Percentiles rank a stretch among this genome's conserved stretches.
Conservation (phyloP, 2,113 vertebrate species). For the Platysteira castanea region DNA sequence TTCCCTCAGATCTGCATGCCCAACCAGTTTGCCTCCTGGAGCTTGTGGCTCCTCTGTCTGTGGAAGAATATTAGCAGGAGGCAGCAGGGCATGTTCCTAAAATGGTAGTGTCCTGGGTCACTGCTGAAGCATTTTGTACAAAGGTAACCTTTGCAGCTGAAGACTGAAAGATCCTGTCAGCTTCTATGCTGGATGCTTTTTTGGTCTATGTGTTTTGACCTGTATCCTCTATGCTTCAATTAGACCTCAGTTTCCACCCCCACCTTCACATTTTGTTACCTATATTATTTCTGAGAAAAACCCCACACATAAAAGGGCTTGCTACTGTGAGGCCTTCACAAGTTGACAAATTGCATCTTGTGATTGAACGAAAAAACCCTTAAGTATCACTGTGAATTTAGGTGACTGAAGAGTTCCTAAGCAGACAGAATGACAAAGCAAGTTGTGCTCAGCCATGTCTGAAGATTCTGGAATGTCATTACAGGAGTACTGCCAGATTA, state of each 20-base stretch:
- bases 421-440: neutral
- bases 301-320: rapidly evolving
- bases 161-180: neutral
- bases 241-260: rapidly evolving
- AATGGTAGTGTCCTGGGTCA: neutral
- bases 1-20: neutral
- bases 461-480: neutral
- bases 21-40: rapidly evolving
- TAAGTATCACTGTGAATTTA: neutral
- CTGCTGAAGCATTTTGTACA: neutral
- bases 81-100: neutral
- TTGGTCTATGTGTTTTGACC: rapidly evolving
- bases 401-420: neutral
- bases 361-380: neutral
- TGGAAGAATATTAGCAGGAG: neutral
- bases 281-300: neutral
- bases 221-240: neutral
- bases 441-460: neutral
- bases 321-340: neutral
- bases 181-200: neutral
- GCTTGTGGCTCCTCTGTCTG: rapidly evolving
- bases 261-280: neutral
- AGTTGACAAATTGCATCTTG: neutral
- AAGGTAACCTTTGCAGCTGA: neutral
- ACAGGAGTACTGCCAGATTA: neutral